Evolutionary conservation across 92 coral and sea anemone species (phyloP).

Genomic region (Siderastrea radians): DNA sequence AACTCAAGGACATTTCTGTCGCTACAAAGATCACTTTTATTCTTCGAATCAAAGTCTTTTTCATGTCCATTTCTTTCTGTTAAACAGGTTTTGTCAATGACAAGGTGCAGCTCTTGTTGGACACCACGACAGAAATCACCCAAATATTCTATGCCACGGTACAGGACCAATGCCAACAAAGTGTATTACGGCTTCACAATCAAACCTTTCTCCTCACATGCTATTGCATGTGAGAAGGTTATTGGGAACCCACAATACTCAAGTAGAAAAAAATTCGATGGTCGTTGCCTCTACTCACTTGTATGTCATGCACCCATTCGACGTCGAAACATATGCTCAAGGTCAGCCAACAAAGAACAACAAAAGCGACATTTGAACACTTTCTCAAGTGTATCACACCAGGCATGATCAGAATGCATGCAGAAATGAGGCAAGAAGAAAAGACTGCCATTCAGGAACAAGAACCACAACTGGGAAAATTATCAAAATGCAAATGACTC

Average conservation of each 20-base stretch:
- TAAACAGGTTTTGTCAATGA: constrained; percentile 1
- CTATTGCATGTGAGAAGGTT: constrained; percentile 40
- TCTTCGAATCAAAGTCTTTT: no score
- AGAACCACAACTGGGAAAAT: no score
- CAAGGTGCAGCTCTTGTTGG: constrained; percentile 24
- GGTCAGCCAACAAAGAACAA: constrained; percentile 26
- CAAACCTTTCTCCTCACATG: constrained; percentile 17
- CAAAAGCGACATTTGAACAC: constrained; percentile 30
- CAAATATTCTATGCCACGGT: not conserved
- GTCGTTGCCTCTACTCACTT: constrained; percentile 35
- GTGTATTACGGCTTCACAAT: constrained; percentile 31
- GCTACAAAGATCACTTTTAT: no score
- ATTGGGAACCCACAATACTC: constrained; percentile 23
- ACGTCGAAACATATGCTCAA: constrained; percentile 6
- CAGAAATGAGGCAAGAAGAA: no score
- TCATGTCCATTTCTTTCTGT: not conserved
- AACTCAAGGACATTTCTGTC: no score
- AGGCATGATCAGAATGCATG: no score
- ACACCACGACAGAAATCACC: constrained; percentile 21
- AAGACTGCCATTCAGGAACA: no score
- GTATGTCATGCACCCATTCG: constrained; percentile 21
- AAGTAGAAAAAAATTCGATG: constrained; percentile 24
- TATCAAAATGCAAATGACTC: no score
- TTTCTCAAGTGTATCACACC: not conserved
- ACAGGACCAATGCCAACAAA: constrained; percentile 12